Percentiles rank a stretch among this genome's conserved stretches.
Evolutionary conservation across 2,888 invertebrate genomes (phyloP).

Genomic region (Salpingus planirostris): DNA sequence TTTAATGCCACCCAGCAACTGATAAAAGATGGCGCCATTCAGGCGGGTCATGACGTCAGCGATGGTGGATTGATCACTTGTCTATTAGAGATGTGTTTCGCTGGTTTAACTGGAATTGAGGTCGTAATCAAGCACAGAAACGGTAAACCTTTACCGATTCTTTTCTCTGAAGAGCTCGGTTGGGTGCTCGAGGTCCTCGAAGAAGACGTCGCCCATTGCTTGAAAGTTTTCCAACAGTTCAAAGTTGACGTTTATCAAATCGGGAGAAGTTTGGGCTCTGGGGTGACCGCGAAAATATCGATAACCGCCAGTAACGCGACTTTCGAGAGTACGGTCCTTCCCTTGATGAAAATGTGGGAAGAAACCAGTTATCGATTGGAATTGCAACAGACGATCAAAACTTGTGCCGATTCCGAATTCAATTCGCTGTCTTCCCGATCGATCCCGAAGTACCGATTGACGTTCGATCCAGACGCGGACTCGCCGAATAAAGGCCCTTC

Average conservation of each 20-base stretch:
- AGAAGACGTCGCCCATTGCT: conserved; percentile 48
- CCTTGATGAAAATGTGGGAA: conserved; percentile 83
- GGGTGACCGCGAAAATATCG: conserved; percentile 53
- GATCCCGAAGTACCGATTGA: conserved; percentile 61
- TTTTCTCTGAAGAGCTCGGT: conserved; percentile 82
- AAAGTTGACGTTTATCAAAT: conserved; percentile 58
- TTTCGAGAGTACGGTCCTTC: conserved; percentile 54
- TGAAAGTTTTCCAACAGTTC: conserved; percentile 50
- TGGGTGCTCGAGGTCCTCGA: conserved; percentile 69
- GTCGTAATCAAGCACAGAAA: conserved; percentile 51
- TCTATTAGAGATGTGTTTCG: conserved; percentile 93
- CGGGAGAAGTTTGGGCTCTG: conserved; percentile 58
- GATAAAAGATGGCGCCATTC: conserved; percentile 60
- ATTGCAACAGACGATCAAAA: conserved; percentile 68
- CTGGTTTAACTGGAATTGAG: conserved; percentile 72
- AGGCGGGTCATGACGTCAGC: conserved; percentile 91
- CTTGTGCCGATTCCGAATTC: conserved; percentile 75
- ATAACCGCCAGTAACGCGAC: conserved; percentile 55
- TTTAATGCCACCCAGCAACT: conserved; percentile 80
- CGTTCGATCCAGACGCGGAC: conserved; percentile 57
- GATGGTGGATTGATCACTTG: conserved; percentile 92
- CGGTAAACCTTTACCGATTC: conserved; percentile 53
- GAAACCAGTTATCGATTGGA: conserved; percentile 90
- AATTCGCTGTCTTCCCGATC: conserved; percentile 56
- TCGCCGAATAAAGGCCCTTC: conserved; percentile 36